A percentile compares a stretch with the other conserved stretches of the same genome.
Evolutionary conservation across 2,888 invertebrate species (phyloP).

Genomic region (Maniola hyperantus): DNA sequence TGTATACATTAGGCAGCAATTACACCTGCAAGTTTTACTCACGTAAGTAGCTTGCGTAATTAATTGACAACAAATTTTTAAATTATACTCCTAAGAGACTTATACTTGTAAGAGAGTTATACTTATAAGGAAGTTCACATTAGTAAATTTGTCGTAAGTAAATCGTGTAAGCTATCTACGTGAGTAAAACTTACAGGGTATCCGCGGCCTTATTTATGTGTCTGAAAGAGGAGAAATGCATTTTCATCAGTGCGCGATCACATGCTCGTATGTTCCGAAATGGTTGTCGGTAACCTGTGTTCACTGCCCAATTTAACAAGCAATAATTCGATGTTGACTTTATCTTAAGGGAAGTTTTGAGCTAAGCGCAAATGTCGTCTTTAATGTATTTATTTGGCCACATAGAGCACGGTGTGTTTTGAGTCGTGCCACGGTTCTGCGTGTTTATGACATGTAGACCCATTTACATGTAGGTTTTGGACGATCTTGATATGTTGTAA

Average conservation of each 20-base stretch:
- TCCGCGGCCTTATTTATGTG: too few relatives aligned
- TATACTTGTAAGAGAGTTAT: too few relatives aligned
- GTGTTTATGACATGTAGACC: not conserved
- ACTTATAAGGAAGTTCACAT: too few relatives aligned
- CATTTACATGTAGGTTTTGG: not conserved
- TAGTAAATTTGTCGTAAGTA: too few relatives aligned
- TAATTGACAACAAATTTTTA: too few relatives aligned
- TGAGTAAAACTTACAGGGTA: too few relatives aligned
- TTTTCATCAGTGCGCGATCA: not conserved
- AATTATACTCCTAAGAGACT: too few relatives aligned
- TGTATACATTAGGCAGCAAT: not conserved
- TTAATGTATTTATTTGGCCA: not conserved
- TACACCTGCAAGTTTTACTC: too few relatives aligned
- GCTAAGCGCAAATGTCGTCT: not conserved
- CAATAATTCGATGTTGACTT: conserved; percentile 42
- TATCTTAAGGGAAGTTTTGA: not conserved
- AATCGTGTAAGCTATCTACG: too few relatives aligned
- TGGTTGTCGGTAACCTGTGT: conserved; percentile 32
- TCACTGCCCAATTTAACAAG: conserved; percentile 53
- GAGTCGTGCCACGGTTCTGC: not conserved
- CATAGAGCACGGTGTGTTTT: too few relatives aligned
- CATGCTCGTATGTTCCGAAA: not conserved
- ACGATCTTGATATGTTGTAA: too few relatives aligned
- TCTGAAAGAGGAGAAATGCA: not conserved
- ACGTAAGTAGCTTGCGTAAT: too few relatives aligned